These are phyloP conservation scores for Diploptera punctata DNA, from an alignment of 2,888 invertebrate species.

Conservation along the genomic window DNA sequence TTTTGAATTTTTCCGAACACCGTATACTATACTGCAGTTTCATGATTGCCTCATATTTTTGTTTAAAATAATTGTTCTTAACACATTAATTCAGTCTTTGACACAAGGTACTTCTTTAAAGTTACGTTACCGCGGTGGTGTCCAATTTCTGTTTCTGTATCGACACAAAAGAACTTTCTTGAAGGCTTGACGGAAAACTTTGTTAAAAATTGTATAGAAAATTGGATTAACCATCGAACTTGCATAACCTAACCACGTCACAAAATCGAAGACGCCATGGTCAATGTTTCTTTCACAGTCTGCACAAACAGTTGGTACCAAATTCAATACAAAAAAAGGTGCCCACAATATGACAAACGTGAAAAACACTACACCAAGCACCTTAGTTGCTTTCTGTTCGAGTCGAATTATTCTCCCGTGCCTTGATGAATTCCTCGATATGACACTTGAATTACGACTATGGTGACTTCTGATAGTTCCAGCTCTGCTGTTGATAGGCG, in stretches of 20 bases:
- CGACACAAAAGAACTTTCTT: conserved; percentile 83
- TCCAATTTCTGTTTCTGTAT: conserved; percentile 56
- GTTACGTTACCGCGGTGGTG: conserved; percentile 37
- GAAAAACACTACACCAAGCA: conserved; percentile 92
- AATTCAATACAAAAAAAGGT: conserved; percentile 92
- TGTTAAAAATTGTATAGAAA: conserved; percentile 95
- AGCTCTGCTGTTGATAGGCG: conserved; percentile 49
- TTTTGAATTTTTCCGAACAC: no score
- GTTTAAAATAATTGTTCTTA: no score
- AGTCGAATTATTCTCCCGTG: conserved; percentile 84
- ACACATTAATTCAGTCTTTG: not conserved
- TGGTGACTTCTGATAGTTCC: conserved; percentile 72
- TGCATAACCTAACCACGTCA: conserved; percentile 92
- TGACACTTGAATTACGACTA: conserved; percentile 80
- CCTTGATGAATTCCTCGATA: conserved; percentile 75
- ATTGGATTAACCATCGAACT: conserved; percentile 96
- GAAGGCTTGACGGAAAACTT: conserved; percentile 90
- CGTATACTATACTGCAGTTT: no score
- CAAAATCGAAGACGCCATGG: conserved; percentile 83
- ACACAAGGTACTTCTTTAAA: not conserved
- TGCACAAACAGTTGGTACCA: conserved; percentile 82
- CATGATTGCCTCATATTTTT: no score
- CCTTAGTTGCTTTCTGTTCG: conserved; percentile 97
- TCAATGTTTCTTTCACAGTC: conserved; percentile 79
- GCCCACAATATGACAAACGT: conserved; percentile 95